Percentiles rank a stretch among this genome's conserved stretches.
Evolutionary conservation across 2,888 invertebrate species (phyloP).

Genomic region (Agrilus mali): DNA sequence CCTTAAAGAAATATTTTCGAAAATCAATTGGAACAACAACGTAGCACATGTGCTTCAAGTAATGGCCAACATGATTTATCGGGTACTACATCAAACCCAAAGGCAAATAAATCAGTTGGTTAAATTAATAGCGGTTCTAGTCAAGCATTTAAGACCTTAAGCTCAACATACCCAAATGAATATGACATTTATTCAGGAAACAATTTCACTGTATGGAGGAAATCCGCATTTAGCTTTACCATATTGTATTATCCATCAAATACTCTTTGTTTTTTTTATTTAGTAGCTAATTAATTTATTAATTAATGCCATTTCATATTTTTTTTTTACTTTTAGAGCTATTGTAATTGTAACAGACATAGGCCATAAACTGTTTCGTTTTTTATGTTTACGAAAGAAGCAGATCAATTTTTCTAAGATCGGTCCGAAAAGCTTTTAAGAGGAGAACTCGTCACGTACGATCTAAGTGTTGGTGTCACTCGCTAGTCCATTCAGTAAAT

Average conservation of each 20-base stretch:
- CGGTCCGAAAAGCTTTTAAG: slow-evolving; percentile 23
- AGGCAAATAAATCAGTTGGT: slow-evolving; percentile 17
- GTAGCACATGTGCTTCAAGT: slow-evolving; percentile 11
- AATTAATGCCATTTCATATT: too few species aligned
- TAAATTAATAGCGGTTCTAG: slow-evolving; percentile 19
- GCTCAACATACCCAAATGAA: slow-evolving; percentile 3
- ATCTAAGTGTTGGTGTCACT: slow-evolving; percentile 23
- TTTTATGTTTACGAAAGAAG: too few species aligned
- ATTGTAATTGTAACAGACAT: too few species aligned
- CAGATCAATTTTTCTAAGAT: neutral
- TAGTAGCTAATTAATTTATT: too few species aligned
- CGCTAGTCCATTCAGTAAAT: slow-evolving; percentile 31
- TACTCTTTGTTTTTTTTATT: too few species aligned
- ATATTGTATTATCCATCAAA: too few species aligned
- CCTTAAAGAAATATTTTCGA: too few species aligned
- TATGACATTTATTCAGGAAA: too few species aligned
- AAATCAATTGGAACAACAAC: neutral
- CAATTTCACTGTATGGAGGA: too few species aligned
- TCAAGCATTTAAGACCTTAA: slow-evolving; percentile 20
- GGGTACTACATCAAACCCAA: slow-evolving; percentile 15
- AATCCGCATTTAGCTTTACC: too few species aligned
- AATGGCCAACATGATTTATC: slow-evolving; percentile 14
- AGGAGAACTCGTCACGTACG: slow-evolving; percentile 27
- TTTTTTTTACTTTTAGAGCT: too few species aligned
- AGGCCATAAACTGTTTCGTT: too few species aligned